Evolutionary conservation across 2,888 invertebrate genomes (phyloP).

Genomic region (Salticus scenicus): DNA sequence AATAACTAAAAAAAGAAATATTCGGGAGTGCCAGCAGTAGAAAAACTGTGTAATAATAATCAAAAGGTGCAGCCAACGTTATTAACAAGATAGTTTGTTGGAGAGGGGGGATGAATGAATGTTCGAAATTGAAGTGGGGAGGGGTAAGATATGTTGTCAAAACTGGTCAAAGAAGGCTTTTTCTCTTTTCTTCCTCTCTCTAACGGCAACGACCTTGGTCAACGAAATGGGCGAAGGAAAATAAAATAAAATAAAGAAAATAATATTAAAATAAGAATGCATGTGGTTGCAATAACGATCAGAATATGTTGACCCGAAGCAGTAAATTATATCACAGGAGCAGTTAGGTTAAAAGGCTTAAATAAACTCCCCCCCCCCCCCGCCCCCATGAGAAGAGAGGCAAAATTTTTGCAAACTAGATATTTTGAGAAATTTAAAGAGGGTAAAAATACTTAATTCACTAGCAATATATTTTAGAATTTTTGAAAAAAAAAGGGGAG

Average conservation of each 20-base stretch:
- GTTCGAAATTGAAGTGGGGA: neutral
- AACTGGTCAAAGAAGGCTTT: constrained; percentile 57
- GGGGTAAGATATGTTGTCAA: constrained; percentile 25
- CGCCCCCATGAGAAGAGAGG: too few species aligned
- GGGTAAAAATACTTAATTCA: too few species aligned
- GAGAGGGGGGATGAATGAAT: neutral
- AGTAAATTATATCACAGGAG: neutral
- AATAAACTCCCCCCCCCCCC: too few species aligned
- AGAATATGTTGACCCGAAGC: neutral
- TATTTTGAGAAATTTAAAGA: too few species aligned
- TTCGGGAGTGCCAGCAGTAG: constrained; percentile 16
- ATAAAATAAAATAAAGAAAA: neutral
- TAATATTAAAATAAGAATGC: neutral
- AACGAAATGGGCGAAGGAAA: neutral
- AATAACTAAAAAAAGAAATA: constrained; percentile 20
- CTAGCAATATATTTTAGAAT: too few species aligned
- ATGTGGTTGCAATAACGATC: neutral
- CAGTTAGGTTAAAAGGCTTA: neutral
- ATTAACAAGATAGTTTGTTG: constrained; percentile 45
- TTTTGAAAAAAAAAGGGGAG: too few species aligned
- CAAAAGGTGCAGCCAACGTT: constrained; percentile 63
- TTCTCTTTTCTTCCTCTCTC: constrained; percentile 10
- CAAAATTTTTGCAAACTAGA: too few species aligned
- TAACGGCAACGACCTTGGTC: constrained; percentile 51
- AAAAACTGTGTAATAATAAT: constrained; percentile 55